Evolutionary conservation across 2,888 invertebrate species (phyloP), one percentile per base, ranked within the genome.

Genomic region (Protonemura montana): DNA sequence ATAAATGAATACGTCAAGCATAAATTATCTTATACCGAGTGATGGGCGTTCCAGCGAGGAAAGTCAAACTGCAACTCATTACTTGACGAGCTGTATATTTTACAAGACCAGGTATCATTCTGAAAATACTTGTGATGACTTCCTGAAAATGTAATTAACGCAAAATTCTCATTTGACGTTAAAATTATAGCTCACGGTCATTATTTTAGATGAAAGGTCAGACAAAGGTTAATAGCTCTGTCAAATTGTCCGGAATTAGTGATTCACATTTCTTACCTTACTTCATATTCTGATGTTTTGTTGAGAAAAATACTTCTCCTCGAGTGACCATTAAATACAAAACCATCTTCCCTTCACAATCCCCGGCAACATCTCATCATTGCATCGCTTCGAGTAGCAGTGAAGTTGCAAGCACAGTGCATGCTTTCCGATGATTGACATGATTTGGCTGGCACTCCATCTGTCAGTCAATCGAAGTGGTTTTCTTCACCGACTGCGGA

Each of bases 211-310:
- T 59, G 84, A 76, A 29, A 85, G 87, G 87, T 86, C 87, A 81
- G 86, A 86, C 85, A 42, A 35, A 85, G 87, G 87, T 87, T 87
- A 87, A 87, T 87, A 82, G 86, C 87, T 84, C 87, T 87, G 87
- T 87, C 87, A 87, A 42, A 84, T 84, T 84, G 84, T 84, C 26
- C 84, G 29, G 84, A 84, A 84, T 84, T 28, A 84, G 59, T 59
- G 84, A 84, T 42, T 59, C 59, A 84, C 76, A 84, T 84, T 84
- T 16, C 59, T 27, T 28, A 59, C 21, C 76, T 76, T 21, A 59
- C 21, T 84, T 84, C 76, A 84, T 84, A 76, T 76, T 28, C 59
- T 27, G n/a, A n/a, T 59, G 59, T 84, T 30, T 84, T 59, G 59
- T 84, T 83, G 81, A 28, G 81, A 81, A 81, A 81, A 81, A 59